phyloP scores from a whole-genome alignment of 2,888 invertebrate species.

The Chromoteleia sp. region DNA sequence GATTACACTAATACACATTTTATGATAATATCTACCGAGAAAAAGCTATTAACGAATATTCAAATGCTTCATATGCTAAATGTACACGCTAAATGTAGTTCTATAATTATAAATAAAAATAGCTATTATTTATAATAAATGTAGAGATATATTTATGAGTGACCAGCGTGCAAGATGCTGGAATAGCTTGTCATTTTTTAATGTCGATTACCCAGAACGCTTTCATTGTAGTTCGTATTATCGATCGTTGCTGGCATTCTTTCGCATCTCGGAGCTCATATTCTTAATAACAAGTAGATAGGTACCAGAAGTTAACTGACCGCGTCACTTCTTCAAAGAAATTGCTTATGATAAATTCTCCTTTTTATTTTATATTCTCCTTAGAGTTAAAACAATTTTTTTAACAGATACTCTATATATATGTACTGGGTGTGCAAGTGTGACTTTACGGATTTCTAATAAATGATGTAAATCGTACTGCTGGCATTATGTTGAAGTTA shows the following conservation, averaged over 20 bases:
- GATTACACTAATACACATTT: not conserved
- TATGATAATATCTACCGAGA: too few species aligned
- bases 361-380: too few species aligned
- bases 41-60: too few species aligned
- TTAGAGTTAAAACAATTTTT: slow-evolving; percentile 25
- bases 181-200: slow-evolving; percentile 54
- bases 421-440: too few species aligned
- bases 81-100: slow-evolving; percentile 4
- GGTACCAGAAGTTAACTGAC: slow-evolving; percentile 49
- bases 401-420: slow-evolving; percentile 4
- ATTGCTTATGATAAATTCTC: slow-evolving; percentile 31
- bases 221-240: slow-evolving; percentile 49
- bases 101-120: not conserved
- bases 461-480: too few species aligned
- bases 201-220: slow-evolving; percentile 41
- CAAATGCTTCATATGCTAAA: too few species aligned
- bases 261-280: slow-evolving; percentile 36
- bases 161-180: slow-evolving; percentile 38
- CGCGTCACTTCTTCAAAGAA: slow-evolving; percentile 41
- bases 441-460: too few species aligned
- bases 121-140: slow-evolving; percentile 29
- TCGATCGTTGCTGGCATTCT: slow-evolving; percentile 54
- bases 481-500: too few species aligned
- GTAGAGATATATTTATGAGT: slow-evolving; percentile 23
- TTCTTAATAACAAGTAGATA: slow-evolving; percentile 44